These are phyloP conservation scores for Steatornis caripensis DNA, from an alignment of 2,113 vertebrate genomes.

Conservation along the genomic window DNA sequence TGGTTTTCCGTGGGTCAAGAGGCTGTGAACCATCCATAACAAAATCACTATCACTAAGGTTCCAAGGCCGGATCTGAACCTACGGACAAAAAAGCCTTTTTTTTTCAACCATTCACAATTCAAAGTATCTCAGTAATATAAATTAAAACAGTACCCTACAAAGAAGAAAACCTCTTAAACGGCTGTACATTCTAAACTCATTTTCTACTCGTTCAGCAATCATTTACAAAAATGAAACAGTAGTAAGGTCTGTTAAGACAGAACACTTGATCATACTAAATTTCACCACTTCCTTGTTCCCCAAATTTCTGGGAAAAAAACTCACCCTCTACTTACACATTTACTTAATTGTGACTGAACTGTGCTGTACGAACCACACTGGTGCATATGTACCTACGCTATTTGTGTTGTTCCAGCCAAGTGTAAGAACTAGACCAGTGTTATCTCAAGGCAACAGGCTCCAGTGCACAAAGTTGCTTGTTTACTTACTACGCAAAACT, in stretches of 20 bases:
- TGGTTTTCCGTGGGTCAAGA: slow-evolving; percentile 96
- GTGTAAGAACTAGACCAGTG: neutral
- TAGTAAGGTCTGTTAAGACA: neutral
- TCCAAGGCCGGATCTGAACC: slow-evolving; percentile 99
- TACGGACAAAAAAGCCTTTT: slow-evolving; percentile 57
- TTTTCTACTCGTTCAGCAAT: neutral
- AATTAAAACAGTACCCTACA: neutral
- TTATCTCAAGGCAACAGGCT: slow-evolving; percentile 37
- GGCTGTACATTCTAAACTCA: neutral
- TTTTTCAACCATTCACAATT: slow-evolving; percentile 50
- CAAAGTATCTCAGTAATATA: slow-evolving; percentile 14
- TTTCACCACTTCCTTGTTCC: slow-evolving; percentile 44
- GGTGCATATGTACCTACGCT: neutral
- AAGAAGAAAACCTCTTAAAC: neutral
- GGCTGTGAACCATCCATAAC: slow-evolving; percentile 99
- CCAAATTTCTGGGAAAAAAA: neutral
- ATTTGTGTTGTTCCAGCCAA: neutral
- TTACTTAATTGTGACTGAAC: neutral
- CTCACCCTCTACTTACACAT: neutral
- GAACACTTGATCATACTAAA: neutral
- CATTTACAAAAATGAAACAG: neutral
- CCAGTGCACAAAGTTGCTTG: neutral
- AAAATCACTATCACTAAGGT: slow-evolving; percentile 99
- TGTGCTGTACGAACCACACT: neutral
- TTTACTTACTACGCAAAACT: neutral